Evolutionary conservation across 2,888 invertebrate genomes (phyloP), one percentile per base, ranked within the genome.

Genomic region (Andrena dorsata): DNA sequence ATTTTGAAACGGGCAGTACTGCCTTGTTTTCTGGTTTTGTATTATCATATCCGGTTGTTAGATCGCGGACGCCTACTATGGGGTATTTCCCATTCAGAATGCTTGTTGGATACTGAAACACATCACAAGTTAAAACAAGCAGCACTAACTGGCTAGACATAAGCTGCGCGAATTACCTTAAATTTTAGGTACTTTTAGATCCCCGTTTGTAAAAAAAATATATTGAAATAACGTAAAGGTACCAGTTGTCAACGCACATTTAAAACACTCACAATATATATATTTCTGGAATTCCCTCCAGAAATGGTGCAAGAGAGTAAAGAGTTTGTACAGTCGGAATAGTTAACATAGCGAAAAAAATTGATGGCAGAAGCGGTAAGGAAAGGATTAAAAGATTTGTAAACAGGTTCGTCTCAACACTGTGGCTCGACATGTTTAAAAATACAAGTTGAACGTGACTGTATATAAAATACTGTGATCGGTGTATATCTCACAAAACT

Each of bases 31-130:
- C 96, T 2, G 95, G 94, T 88, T 96, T 96, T 53, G 95, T 95
- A 89, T 96, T 97, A 93, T 98, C 98, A 91, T 96, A 95, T 88
- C 98, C 99, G 1, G 97, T 97, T 0, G 98, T 98, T 77, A 99
- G 95, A 94, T 99, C 99, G 82, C 99, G 95, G 6, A 99, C 95
- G 82, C 95, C 95, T 49, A 94, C 95, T 79, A 98, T 96, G 86
- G 93, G 90, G 91, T 95, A 98, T 94, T 95, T 96, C 89, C 95
- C 96, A 91, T 92, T 94, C 80, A 94, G 94, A 81, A 98, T 95
- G 72, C 94, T 95, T 64, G 94, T 94, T 0, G 98, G 98, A 94
- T 98, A 98, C 96, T 97, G 92, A 68, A 80, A 78, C 63, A 56
- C 8, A 23, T 68, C 56, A n/a, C 16, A 56, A 49, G 8, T 23